Conservation (phyloP, 2,888 invertebrate species). For the Lasiommata megera region DNA sequence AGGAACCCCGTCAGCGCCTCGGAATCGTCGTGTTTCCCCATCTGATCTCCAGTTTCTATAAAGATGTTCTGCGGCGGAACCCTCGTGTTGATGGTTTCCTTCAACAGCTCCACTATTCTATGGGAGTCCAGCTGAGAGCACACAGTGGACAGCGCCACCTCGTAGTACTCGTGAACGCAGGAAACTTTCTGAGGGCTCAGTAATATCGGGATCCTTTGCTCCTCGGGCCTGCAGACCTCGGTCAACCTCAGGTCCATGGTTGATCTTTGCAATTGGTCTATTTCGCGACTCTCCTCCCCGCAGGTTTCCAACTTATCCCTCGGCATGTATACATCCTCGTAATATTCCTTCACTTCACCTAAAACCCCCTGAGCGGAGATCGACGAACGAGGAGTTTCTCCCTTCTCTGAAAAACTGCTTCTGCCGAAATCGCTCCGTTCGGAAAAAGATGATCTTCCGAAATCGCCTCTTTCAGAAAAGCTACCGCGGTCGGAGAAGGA, state of each 20-base stretch:
- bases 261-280: constrained; percentile 67
- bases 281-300: constrained; percentile 57
- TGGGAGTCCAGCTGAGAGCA: constrained; percentile 90
- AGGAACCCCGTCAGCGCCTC: constrained; percentile 76
- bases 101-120: constrained; percentile 89
- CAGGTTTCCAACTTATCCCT: constrained; percentile 63
- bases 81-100: constrained; percentile 88
- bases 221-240: constrained; percentile 62
- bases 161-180: constrained; percentile 79
- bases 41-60: constrained; percentile 68
- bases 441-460: constrained; percentile 70
- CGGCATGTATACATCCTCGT: constrained; percentile 66
- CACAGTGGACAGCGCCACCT: constrained; percentile 89
- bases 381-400: constrained; percentile 71
- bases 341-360: constrained; percentile 70
- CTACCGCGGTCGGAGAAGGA: constrained; percentile 74
- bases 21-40: constrained; percentile 45
- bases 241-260: constrained; percentile 70
- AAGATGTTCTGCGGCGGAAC: constrained; percentile 85
- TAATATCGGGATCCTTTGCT: constrained; percentile 59
- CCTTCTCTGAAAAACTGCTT: constrained; percentile 68
- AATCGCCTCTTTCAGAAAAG: constrained; percentile 72
- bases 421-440: constrained; percentile 80
- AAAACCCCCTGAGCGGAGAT: constrained; percentile 71
- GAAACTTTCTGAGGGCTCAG: constrained; percentile 67